phyloP scores from a whole-genome alignment of 1,140 invertebrate genomes.

The Akabosia matsudoensis region DNA sequence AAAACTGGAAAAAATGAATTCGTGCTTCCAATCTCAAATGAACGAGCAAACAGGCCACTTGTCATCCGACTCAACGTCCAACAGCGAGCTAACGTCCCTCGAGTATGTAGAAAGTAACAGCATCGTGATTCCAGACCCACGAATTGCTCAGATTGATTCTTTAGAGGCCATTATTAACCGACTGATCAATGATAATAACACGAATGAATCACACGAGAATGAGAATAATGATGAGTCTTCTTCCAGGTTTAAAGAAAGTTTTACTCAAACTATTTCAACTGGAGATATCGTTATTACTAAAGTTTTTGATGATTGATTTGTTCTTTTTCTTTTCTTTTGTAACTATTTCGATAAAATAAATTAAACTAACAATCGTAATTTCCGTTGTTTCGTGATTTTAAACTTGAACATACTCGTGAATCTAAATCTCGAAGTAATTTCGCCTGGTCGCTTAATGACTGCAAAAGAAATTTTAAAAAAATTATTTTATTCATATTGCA shows the following conservation, averaged over 20 bases:
- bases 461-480: no score
- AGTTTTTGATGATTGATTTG: conserved; percentile 18
- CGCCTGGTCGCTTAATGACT: no score
- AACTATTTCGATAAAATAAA: no score
- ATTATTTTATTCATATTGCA: no score
- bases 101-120: neutral
- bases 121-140: neutral
- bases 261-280: neutral
- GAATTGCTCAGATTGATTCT: neutral
- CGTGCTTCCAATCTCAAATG: neutral
- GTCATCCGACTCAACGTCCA: conserved; percentile 12
- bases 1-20: conserved; percentile 85
- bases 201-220: neutral
- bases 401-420: no score
- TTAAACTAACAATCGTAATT: no score
- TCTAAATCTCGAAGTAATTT: no score
- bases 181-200: neutral
- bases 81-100: neutral
- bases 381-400: neutral
- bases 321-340: conserved; percentile 1
- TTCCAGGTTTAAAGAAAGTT: neutral
- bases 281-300: conserved; percentile 6
- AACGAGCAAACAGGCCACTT: neutral
- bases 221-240: neutral
- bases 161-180: conserved; percentile 7